Conservation (phyloP, 2,888 invertebrate genomes). For the Chouioia cunea region DNA sequence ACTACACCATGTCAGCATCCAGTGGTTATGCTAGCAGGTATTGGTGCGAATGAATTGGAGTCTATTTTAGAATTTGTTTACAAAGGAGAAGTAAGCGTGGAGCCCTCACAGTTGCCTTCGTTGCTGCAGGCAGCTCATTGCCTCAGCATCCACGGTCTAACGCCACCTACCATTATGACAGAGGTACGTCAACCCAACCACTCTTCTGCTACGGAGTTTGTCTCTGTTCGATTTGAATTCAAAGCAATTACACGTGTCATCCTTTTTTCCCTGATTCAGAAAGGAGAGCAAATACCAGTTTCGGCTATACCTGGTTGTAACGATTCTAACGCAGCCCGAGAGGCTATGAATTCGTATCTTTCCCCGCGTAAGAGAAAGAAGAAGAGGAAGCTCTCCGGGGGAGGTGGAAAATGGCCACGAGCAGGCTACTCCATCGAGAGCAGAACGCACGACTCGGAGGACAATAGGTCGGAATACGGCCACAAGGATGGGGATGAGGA, state of each 20-base stretch:
- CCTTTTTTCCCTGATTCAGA: constrained; percentile 52
- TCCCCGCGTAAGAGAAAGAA: constrained; percentile 72
- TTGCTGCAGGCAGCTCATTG: constrained; percentile 75
- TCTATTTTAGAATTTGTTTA: constrained; percentile 76
- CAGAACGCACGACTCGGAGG: constrained; percentile 40
- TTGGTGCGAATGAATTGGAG: constrained; percentile 74
- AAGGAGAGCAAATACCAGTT: constrained; percentile 62
- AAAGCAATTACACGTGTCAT: too few species aligned
- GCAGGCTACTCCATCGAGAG: constrained; percentile 43
- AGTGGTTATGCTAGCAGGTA: constrained; percentile 76
- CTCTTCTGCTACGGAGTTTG: not conserved
- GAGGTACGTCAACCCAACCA: constrained; percentile 56
- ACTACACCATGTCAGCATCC: constrained; percentile 77
- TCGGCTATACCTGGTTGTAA: constrained; percentile 65
- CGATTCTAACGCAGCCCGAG: constrained; percentile 63
- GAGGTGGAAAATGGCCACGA: constrained; percentile 61
- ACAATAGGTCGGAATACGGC: constrained; percentile 44
- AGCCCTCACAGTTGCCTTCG: constrained; percentile 74
- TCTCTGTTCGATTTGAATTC: too few species aligned
- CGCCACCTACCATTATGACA: constrained; percentile 68
- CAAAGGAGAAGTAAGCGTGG: constrained; percentile 75
- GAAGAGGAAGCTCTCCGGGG: constrained; percentile 68
- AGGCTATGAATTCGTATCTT: constrained; percentile 70
- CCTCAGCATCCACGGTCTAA: constrained; percentile 74
- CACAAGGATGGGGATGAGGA: constrained; percentile 43